Base-by-base conservation (phyloP, 2,113 vertebrate species). In the Apistogramma diplotaenia region DNA sequence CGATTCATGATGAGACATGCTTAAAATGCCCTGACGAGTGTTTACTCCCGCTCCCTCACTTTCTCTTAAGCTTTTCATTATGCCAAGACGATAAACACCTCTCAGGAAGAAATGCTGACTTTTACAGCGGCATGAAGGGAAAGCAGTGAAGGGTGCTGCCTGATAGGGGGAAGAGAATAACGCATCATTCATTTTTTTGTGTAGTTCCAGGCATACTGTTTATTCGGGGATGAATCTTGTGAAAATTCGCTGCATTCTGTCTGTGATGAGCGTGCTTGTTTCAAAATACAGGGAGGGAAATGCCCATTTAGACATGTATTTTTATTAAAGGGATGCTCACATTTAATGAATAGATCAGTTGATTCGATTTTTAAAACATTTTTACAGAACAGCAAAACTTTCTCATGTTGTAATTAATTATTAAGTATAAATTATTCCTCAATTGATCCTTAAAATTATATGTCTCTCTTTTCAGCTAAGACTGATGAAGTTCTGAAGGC, bases 401-500 rank as follows among this genome's bases (percentile, higher is more conserved):
- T 79, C 12, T 37, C 31, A 13, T 43, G 10, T 23, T 16, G 49
- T 12, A 11, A 25, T 40, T n/a, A 23, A 55, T n/a, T 10, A 46
- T 49, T 15, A 1, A 46, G 53, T 23, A 54, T 54, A 19, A 8
- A 18, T 27, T 15, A 49, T 35, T 8, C 1, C 40, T 49, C 15
- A 4, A 54, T 21, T 43, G 16, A 43, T 33, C 4, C 23, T 25
- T 23, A 8, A 54, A 27, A 40, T 74, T 1, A 4, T 56, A 12
- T 5, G 1, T 84, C 87, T 84, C 76, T 90, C 10, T 90, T 94
- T 91, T 43, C 59, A 99, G 98, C 97, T 37, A 99, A 98, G 94
- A 98, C 97, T 18, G 98, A 99, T 51, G 97, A 99, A 93, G 97
- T 94, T 0, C 76, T 99, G 79, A 97, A 96, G 91, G 97, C 97